phyloP scores from a whole-genome alignment of 2,888 invertebrate species.

The Smittia aterrima region DNA sequence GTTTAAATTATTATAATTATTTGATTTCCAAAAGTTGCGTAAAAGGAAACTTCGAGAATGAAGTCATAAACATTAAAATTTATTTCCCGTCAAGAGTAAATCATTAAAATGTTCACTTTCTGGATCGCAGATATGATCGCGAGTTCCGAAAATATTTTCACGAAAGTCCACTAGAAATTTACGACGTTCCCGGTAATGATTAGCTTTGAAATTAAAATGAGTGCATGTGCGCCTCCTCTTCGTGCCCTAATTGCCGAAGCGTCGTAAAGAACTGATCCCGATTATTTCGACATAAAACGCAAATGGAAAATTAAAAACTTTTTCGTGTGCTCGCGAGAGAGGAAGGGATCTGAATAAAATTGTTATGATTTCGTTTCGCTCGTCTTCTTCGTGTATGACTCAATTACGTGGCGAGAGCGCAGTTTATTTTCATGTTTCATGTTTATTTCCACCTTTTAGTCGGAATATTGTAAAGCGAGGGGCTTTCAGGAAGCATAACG shows the following conservation, averaged over 20 bases:
- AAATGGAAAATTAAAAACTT: slow-evolving; percentile 9
- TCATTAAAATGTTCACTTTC: slow-evolving; percentile 3
- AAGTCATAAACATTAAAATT: slow-evolving; percentile 36
- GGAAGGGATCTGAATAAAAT: slow-evolving; percentile 16
- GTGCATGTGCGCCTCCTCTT: neutral
- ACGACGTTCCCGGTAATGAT: neutral
- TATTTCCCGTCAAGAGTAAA: neutral
- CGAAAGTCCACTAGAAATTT: slow-evolving; percentile 14
- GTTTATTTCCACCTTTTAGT: slow-evolving; percentile 14
- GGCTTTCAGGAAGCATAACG: neutral
- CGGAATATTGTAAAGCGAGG: neutral
- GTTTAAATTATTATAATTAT: slow-evolving; percentile 35
- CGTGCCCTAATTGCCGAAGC: neutral
- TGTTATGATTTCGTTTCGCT: neutral
- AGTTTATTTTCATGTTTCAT: slow-evolving; percentile 20
- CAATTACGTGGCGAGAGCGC: slow-evolving; percentile 14
- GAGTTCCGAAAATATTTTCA: neutral
- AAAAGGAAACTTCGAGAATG: slow-evolving; percentile 8
- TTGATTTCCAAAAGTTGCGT: neutral
- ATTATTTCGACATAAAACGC: neutral
- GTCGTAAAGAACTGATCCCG: neutral
- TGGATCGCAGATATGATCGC: neutral
- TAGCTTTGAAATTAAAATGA: slow-evolving; percentile 3
- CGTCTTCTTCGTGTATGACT: neutral
- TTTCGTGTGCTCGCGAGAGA: neutral